phyloP scores from a whole-genome alignment of 2,113 vertebrate genomes.

The Pontoporia blainvillei region DNA sequence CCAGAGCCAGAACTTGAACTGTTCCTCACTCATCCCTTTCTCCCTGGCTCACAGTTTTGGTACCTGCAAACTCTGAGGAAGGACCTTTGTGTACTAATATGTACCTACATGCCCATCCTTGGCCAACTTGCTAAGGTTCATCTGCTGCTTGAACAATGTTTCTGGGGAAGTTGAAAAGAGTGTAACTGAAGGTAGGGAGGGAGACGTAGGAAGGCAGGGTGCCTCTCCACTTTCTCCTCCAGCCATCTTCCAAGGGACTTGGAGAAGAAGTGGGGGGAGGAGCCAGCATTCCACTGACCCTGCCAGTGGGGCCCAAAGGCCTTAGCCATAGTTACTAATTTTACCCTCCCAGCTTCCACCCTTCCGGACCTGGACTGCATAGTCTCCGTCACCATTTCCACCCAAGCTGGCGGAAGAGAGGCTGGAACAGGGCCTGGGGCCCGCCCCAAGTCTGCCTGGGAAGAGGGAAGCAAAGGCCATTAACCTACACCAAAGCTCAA shows the following conservation, averaged over 20 bases:
- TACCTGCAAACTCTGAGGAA: neutral
- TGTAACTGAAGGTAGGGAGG: neutral
- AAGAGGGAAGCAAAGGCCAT: neutral
- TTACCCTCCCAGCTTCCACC: slow-evolving; percentile 58
- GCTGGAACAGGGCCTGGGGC: slow-evolving; percentile 12
- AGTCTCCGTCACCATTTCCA: slow-evolving; percentile 55
- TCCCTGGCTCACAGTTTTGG: neutral
- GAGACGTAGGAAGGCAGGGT: neutral
- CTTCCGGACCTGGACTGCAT: slow-evolving; percentile 45
- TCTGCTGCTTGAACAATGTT: neutral
- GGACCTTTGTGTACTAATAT: neutral
- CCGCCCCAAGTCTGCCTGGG: neutral
- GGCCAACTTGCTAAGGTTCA: neutral
- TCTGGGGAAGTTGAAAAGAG: neutral
- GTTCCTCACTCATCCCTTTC: neutral
- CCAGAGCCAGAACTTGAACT: neutral
- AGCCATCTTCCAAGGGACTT: neutral
- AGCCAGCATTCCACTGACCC: slow-evolving; percentile 32
- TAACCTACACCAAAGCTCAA: neutral
- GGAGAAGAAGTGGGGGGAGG: slow-evolving; percentile 19
- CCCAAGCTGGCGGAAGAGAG: slow-evolving; percentile 46
- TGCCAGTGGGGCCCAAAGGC: neutral
- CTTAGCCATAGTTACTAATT: slow-evolving; percentile 53
- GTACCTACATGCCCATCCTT: neutral
- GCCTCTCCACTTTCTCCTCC: slow-evolving; percentile 19